These are phyloP conservation scores for Orthosia gracilis DNA, from an alignment of 2,888 invertebrate genomes.

Conservation along the genomic window DNA sequence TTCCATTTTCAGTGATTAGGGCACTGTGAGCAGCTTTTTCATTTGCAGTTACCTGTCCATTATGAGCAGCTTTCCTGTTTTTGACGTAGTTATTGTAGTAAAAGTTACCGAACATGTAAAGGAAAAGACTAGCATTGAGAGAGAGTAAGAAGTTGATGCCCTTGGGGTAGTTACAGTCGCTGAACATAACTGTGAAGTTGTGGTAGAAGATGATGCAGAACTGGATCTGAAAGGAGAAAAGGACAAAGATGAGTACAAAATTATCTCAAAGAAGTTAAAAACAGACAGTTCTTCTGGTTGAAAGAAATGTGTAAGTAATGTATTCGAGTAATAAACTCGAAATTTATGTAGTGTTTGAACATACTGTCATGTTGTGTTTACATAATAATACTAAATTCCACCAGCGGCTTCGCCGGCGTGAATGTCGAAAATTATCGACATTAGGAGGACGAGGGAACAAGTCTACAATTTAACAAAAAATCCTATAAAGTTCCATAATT, in stretches of 20 bases:
- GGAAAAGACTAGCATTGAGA: slow-evolving; percentile 93
- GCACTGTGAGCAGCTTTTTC: slow-evolving; percentile 65
- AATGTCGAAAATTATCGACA: too few relatives aligned
- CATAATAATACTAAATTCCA: too few relatives aligned
- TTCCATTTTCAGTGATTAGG: slow-evolving; percentile 65
- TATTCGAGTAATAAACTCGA: not conserved
- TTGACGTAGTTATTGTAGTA: slow-evolving; percentile 93
- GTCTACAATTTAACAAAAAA: too few relatives aligned
- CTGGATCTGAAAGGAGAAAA: slow-evolving; percentile 86
- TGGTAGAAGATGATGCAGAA: slow-evolving; percentile 95
- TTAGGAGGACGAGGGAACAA: too few relatives aligned
- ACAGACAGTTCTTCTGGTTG: not conserved
- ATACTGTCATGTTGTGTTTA: not conserved
- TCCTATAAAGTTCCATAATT: too few relatives aligned
- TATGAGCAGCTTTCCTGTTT: slow-evolving; percentile 53
- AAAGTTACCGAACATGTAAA: slow-evolving; percentile 95
- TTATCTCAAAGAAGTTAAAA: not conserved
- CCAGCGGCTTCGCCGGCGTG: too few relatives aligned
- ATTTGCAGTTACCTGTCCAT: slow-evolving; percentile 60
- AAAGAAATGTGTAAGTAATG: not conserved
- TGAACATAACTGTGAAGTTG: slow-evolving; percentile 92
- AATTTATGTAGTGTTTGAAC: not conserved
- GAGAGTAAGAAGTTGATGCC: slow-evolving; percentile 92
- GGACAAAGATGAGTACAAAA: not conserved
- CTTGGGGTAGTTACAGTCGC: slow-evolving; percentile 94